These are phyloP conservation scores for Sardina pilchardus DNA, from an alignment of 2,113 vertebrate species.

Conservation along the genomic window DNA sequence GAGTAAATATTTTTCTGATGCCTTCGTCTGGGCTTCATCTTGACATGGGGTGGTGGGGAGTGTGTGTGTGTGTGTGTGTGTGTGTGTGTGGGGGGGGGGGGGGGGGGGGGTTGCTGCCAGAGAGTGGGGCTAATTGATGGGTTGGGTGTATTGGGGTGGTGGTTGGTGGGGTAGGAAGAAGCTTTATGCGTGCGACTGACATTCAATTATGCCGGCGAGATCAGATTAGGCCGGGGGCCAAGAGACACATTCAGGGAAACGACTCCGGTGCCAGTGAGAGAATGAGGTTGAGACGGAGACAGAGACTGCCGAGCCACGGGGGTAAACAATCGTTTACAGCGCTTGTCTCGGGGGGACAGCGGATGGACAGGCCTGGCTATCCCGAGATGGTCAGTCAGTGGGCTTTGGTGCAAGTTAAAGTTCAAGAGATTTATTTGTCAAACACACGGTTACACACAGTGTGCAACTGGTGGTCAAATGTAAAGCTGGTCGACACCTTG, in stretches of 20 bases:
- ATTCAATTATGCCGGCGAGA: constrained; percentile 77
- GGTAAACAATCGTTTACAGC: neutral
- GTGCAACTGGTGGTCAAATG: too few species aligned
- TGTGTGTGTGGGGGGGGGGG: constrained; percentile 22
- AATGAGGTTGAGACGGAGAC: neutral
- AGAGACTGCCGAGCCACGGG: neutral
- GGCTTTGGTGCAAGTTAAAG: neutral
- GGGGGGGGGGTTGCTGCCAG: constrained; percentile 54
- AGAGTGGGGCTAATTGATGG: constrained; percentile 72
- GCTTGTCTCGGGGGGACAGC: neutral
- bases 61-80: too few species aligned
- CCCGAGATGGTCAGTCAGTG: neutral
- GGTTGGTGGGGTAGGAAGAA: constrained; percentile 50
- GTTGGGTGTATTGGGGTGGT: neutral
- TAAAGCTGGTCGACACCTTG: too few species aligned
- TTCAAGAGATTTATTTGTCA: too few species aligned
- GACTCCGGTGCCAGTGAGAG: constrained; percentile 36
- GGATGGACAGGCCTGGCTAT: neutral
- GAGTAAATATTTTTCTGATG: constrained; percentile 78
- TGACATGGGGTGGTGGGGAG: constrained; percentile 30
- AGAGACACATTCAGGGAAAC: constrained; percentile 65
- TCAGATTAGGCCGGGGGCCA: constrained; percentile 71
- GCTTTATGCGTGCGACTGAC: constrained; percentile 75
- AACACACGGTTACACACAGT: too few species aligned
- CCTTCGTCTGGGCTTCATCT: constrained; percentile 66